Conservation (phyloP, 2,797 vertebrate genomes). For the Sphenopsis melanotis region DNA sequence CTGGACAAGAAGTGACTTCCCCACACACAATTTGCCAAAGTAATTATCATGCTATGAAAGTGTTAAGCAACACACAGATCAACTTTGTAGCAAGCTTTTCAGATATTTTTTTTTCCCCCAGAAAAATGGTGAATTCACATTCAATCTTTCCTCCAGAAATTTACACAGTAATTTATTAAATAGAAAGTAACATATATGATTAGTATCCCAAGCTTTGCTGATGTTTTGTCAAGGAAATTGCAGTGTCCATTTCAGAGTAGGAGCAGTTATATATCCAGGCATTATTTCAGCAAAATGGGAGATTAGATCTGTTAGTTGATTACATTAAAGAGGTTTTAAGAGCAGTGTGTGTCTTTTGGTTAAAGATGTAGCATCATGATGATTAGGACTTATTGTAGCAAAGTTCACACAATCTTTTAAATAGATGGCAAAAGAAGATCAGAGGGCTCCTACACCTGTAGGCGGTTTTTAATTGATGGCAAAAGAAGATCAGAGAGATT, state of each 20-base stretch:
- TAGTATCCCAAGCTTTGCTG: neutral
- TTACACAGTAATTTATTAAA: neutral
- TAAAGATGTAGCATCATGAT: neutral
- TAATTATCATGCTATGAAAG: neutral
- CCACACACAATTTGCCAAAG: fast-evolving
- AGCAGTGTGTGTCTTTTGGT: neutral
- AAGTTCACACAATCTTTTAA: neutral
- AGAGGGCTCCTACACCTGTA: neutral
- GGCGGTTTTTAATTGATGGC: conserved; percentile 3
- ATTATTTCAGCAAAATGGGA: neutral
- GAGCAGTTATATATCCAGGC: neutral
- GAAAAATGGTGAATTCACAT: neutral
- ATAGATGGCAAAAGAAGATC: neutral
- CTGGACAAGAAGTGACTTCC: neutral
- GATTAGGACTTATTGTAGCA: neutral
- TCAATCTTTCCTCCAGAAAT: neutral
- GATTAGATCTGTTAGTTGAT: neutral
- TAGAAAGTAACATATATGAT: neutral
- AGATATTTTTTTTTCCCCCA: neutral
- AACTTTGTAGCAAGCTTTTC: neutral
- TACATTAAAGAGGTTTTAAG: neutral
- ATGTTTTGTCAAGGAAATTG: neutral
- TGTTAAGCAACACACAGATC: neutral
- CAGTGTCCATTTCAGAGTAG: neutral
- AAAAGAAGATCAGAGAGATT: conserved; percentile 41